Evolutionary conservation across 2,888 invertebrate species (phyloP), one percentile per base, ranked within the genome.

Genomic region (Acanthacorydalis orientalis): DNA sequence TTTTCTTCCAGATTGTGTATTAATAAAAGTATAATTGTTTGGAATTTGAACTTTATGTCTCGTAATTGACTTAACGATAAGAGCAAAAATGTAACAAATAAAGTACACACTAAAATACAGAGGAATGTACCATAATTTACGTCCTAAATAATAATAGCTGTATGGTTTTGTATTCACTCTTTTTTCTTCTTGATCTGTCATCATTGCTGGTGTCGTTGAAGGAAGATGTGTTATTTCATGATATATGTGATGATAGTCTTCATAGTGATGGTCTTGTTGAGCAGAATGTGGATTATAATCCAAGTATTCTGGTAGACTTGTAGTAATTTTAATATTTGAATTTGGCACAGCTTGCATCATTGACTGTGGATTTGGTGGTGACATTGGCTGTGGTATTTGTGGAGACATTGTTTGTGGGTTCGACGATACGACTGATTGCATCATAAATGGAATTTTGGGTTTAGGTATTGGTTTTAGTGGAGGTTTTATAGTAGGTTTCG

Each of bases 71-170:
- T 83, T 83, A 31, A 83, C 68, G 50, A 83, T 78, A 31, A 83
- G 67, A 14, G 80, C 78, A 2, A 77, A 78, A 1, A 83, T 78
- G 57, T 83, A 83, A 49, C 81, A 65, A 45, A 77, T 73, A 53
- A 78, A 77, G 55, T 78, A 83, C 11, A 83, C 77, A 59, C 82
- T 82, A 59, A 83, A 83, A 61, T 83, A 83, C 41, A 83, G 62
- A 0, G 83, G 83, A 51, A 83, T 68, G 58, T 83, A 83, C 72
- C 82, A 83, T 34, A 83, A 64, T 57, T 83, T 83, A 55, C 80
- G 75, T 2, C 83, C 83, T 50, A 83, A 69, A 57, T 78, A 82
- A 57, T 83, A 83, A 60, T 83, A 83, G 59, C 81, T 81, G 67
- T 78, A 81, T 48, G 65, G 65, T 60, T 67, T 70, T 54, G 70